phyloP scores from a whole-genome alignment of 2,888 invertebrate species.

The Eilema sororculum region DNA sequence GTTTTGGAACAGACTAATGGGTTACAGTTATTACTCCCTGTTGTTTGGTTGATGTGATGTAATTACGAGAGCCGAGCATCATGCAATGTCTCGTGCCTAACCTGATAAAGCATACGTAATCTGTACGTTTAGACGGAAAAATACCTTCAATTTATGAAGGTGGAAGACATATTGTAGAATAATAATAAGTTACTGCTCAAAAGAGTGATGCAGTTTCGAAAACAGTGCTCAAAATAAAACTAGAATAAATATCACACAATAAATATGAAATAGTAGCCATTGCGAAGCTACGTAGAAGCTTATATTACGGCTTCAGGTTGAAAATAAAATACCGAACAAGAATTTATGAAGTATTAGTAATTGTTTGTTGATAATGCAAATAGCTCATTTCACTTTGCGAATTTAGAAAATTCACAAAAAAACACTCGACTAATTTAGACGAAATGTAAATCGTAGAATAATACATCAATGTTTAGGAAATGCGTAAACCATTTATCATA shows the following conservation, averaged over 20 bases:
- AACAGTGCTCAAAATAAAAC: background rate
- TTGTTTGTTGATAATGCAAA: background rate
- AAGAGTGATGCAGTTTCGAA: background rate
- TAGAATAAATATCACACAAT: background rate
- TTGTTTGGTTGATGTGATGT: conserved; percentile 68
- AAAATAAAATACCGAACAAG: background rate
- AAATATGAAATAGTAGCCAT: background rate
- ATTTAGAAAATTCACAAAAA: conserved; percentile 28
- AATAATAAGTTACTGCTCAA: background rate
- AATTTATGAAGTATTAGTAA: background rate
- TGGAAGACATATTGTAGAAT: background rate
- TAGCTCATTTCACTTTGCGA: background rate
- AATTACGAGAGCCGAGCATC: conserved; percentile 64
- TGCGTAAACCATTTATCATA: conserved; percentile 60
- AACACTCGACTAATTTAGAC: conserved; percentile 40
- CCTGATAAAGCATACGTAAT: conserved; percentile 20
- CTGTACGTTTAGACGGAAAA: background rate
- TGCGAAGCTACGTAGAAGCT: background rate
- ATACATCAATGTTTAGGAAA: conserved; percentile 54
- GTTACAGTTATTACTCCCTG: conserved; percentile 68
- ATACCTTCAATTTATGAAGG: background rate
- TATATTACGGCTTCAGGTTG: background rate
- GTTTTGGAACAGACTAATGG: conserved; percentile 61
- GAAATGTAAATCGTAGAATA: conserved; percentile 51
- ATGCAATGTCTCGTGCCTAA: conserved; percentile 67